Evolutionary conservation across 2,113 vertebrate species (phyloP).

Genomic region (Tor tambroides): DNA sequence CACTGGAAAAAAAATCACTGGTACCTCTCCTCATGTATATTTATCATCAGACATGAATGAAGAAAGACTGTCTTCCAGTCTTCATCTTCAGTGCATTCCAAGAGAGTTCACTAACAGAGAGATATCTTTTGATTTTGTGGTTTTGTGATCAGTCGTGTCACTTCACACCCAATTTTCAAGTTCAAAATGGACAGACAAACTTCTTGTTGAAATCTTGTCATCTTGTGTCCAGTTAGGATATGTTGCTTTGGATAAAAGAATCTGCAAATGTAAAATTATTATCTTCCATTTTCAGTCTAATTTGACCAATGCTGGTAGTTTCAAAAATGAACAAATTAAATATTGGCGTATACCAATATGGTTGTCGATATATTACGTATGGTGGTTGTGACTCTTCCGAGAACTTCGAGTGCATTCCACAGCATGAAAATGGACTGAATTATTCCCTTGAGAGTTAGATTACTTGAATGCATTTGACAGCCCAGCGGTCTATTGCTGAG

Average conservation of each 20-base stretch:
- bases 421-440: conserved; percentile 25
- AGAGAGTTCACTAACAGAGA: too few species aligned
- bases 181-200: not conserved
- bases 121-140: too few species aligned
- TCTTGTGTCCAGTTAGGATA: not conserved
- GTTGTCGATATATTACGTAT: not conserved
- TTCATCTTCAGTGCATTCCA: too few species aligned
- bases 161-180: too few species aligned
- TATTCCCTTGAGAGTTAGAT: conserved; percentile 28
- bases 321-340: not conserved
- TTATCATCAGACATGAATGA: too few species aligned
- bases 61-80: too few species aligned
- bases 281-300: not conserved
- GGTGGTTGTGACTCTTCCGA: not conserved
- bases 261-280: not conserved
- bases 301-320: not conserved
- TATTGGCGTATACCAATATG: not conserved
- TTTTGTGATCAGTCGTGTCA: too few species aligned
- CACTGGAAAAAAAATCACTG: too few species aligned
- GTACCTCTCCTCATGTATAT: too few species aligned
- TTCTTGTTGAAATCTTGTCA: not conserved
- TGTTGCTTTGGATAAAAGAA: not conserved
- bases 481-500: conserved; percentile 10
- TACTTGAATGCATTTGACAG: conserved; percentile 35
- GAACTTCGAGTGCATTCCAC: conserved; percentile 3